Evolutionary conservation across 1,140 invertebrate species (phyloP).

Genomic region (Saxidomus purpurata): DNA sequence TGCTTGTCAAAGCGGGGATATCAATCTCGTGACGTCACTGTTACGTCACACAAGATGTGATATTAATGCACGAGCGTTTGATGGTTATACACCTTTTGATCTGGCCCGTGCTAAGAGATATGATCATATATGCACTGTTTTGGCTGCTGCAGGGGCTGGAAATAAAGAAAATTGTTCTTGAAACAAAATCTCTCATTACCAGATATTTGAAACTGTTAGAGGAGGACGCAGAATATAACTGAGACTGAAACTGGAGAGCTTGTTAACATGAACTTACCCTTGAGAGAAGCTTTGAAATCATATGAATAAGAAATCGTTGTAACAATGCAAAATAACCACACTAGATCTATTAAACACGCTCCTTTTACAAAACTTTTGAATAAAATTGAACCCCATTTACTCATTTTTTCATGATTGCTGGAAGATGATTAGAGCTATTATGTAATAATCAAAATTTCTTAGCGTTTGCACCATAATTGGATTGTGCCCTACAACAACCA

Average conservation of each 20-base stretch:
- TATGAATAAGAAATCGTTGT: no score
- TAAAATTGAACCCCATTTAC: no score
- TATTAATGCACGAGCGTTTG: slow-evolving; percentile 40
- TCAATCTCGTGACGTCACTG: background rate
- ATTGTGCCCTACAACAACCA: no score
- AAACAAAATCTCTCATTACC: background rate
- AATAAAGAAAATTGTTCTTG: background rate
- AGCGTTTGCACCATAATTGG: no score
- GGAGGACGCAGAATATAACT: background rate
- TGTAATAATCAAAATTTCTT: no score
- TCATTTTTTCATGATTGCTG: no score
- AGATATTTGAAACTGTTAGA: background rate
- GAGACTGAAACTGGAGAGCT: no score
- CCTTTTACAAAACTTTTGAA: no score
- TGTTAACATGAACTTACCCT: background rate
- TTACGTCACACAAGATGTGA: slow-evolving; percentile 6
- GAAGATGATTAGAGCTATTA: no score
- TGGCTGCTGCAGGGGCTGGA: slow-evolving; percentile 29
- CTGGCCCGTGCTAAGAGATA: slow-evolving; percentile 10
- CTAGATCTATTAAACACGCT: no score
- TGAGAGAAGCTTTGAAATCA: no score
- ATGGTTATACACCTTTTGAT: slow-evolving; percentile 45
- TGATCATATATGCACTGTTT: background rate
- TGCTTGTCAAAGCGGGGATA: background rate
- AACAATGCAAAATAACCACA: no score